Percentiles rank a stretch among this genome's conserved stretches.
Conservation (phyloP, 2,797 vertebrate genomes). For the Botia almorhae region DNA sequence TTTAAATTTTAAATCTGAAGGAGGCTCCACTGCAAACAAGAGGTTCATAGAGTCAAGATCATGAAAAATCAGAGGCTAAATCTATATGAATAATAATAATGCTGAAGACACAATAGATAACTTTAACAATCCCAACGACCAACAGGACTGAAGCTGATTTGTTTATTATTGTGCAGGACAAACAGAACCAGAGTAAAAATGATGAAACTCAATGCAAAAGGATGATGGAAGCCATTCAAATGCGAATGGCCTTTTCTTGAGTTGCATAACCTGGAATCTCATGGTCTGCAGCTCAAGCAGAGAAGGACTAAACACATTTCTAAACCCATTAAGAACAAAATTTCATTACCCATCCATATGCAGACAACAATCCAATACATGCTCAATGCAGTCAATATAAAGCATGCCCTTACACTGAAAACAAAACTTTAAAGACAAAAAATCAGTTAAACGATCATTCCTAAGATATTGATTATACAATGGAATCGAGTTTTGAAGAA, state of each 20-base stretch:
- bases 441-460: constrained; percentile 69
- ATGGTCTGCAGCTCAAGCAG: constrained; percentile 94
- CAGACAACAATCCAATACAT: constrained; percentile 95
- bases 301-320: constrained; percentile 82
- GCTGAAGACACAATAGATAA: constrained; percentile 75
- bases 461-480: constrained; percentile 80
- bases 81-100: constrained; percentile 73
- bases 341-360: constrained; percentile 77
- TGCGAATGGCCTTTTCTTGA: constrained; percentile 96
- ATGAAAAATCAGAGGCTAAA: constrained; percentile 56
- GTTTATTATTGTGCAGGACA: constrained; percentile 89
- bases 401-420: constrained; percentile 87
- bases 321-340: constrained; percentile 83
- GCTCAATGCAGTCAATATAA: constrained; percentile 90
- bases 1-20: constrained; percentile 98
- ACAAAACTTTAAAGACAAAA: constrained; percentile 73
- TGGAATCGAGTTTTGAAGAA: constrained; percentile 75
- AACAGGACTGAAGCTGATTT: constrained; percentile 81
- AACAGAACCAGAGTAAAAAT: constrained; percentile 80
- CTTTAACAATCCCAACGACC: constrained; percentile 89
- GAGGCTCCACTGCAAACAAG: constrained; percentile 93
- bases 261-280: constrained; percentile 84
- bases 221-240: constrained; percentile 86
- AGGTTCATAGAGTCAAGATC: constrained; percentile 50
- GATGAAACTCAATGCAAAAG: constrained; percentile 80